Percentiles rank a stretch among this genome's conserved stretches.
These are phyloP conservation scores for Herpailurus yagouaroundi DNA, from an alignment of 2,113 vertebrate genomes.

Conservation along the genomic window DNA sequence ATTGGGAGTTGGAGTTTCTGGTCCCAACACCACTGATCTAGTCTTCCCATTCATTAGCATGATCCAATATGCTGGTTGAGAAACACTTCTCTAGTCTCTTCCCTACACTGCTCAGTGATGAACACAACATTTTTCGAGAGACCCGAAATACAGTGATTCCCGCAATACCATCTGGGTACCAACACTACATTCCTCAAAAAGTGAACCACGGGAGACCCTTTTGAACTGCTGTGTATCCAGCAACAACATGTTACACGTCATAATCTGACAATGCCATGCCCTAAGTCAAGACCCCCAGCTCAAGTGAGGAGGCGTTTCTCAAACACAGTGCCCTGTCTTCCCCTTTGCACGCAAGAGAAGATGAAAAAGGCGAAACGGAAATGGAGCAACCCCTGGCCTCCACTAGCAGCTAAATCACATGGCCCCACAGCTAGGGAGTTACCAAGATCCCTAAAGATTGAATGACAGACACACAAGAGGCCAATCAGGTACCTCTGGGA, in stretches of 20 bases:
- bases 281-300: neutral
- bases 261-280: slow-evolving; percentile 40
- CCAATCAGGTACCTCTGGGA: neutral
- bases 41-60: neutral
- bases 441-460: slow-evolving; percentile 26
- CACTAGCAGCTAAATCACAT: neutral
- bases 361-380: neutral
- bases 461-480: neutral
- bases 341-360: neutral
- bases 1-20: neutral
- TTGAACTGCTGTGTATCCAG: slow-evolving; percentile 1
- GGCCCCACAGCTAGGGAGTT: slow-evolving; percentile 24
- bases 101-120: slow-evolving; percentile 1
- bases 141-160: slow-evolving; percentile 24
- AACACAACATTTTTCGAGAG: slow-evolving; percentile 30
- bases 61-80: slow-evolving; percentile 5
- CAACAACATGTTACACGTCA: neutral
- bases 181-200: slow-evolving; percentile 51
- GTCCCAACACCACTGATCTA: neutral
- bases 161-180: neutral
- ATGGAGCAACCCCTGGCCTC: neutral
- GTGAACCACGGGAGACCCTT: slow-evolving; percentile 20
- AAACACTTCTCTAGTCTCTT: slow-evolving; percentile 15
- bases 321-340: slow-evolving; percentile 16
- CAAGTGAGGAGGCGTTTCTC: neutral